Percentiles rank a stretch among this genome's conserved stretches.
Evolutionary conservation across 2,113 vertebrate species (phyloP).

Genomic region (Semnornis frantzii): DNA sequence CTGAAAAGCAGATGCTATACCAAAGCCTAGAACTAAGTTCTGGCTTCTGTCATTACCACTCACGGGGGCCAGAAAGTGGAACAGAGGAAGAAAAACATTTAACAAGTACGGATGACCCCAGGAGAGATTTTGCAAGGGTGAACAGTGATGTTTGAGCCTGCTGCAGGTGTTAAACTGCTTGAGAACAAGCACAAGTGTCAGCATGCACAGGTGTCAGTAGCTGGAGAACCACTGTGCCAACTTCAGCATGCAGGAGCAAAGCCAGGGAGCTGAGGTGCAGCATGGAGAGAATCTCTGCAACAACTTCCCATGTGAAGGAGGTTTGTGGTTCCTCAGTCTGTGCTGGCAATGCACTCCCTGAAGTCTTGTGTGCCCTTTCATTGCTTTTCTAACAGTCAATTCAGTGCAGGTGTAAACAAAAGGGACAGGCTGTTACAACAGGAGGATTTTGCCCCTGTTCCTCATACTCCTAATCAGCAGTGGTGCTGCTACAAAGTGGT

Average conservation of each 20-base stretch:
- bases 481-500: background rate
- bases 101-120: background rate
- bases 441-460: background rate
- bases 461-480: background rate
- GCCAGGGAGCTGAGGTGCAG: background rate
- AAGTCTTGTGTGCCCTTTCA: fast-evolving
- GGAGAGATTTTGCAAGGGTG: background rate
- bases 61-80: background rate
- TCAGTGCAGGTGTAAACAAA: background rate
- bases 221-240: background rate
- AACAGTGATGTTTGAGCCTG: background rate
- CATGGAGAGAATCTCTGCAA: background rate
- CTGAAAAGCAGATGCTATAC: background rate
- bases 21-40: background rate
- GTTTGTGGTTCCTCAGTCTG: fast-evolving
- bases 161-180: background rate
- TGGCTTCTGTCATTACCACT: background rate
- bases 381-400: background rate
- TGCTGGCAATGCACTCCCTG: fast-evolving
- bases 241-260: background rate
- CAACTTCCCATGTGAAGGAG: fast-evolving
- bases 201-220: background rate
- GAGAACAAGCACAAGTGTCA: background rate
- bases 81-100: background rate
- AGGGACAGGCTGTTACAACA: background rate